phyloP scores from a whole-genome alignment of 2,113 vertebrate genomes.

The Rana temporaria region DNA sequence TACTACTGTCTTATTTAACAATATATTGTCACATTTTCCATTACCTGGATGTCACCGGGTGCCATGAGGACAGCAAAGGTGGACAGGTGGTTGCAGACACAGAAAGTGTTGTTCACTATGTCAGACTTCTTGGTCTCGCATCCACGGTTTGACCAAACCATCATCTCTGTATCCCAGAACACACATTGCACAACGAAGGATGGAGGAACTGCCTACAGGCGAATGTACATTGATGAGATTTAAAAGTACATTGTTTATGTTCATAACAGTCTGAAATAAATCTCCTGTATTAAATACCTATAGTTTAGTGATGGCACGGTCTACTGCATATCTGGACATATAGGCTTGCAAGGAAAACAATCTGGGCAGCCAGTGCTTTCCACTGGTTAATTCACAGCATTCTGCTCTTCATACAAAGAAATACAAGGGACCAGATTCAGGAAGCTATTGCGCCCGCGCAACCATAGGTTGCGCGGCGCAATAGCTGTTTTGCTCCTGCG shows the following conservation, averaged over 20 bases:
- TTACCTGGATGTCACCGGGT: slow-evolving; percentile 65
- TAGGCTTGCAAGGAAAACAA: too few relatives aligned
- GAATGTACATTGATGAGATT: background rate
- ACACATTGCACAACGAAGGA: slow-evolving; percentile 65
- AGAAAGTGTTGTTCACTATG: slow-evolving; percentile 66
- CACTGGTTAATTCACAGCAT: too few relatives aligned
- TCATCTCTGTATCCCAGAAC: slow-evolving; percentile 66
- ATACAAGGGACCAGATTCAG: too few relatives aligned
- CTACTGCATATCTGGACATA: too few relatives aligned
- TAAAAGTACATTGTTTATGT: background rate
- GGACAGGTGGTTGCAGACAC: slow-evolving; percentile 73
- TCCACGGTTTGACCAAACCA: slow-evolving; percentile 70
- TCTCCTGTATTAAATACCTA: background rate
- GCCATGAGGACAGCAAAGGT: slow-evolving; percentile 80
- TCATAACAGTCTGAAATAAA: background rate
- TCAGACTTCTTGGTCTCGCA: slow-evolving; percentile 60
- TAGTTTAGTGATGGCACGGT: too few relatives aligned
- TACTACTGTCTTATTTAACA: too few relatives aligned
- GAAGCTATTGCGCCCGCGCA: too few relatives aligned
- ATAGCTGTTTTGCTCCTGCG: too few relatives aligned
- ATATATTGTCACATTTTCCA: slow-evolving; percentile 17
- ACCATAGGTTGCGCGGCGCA: too few relatives aligned
- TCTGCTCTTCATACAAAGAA: too few relatives aligned
- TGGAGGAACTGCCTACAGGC: background rate
- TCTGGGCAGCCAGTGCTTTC: too few relatives aligned